Percentiles rank a stretch among this genome's conserved stretches.
Conservation (phyloP, 2,113 vertebrate genomes). For the Cygnus atratus region DNA sequence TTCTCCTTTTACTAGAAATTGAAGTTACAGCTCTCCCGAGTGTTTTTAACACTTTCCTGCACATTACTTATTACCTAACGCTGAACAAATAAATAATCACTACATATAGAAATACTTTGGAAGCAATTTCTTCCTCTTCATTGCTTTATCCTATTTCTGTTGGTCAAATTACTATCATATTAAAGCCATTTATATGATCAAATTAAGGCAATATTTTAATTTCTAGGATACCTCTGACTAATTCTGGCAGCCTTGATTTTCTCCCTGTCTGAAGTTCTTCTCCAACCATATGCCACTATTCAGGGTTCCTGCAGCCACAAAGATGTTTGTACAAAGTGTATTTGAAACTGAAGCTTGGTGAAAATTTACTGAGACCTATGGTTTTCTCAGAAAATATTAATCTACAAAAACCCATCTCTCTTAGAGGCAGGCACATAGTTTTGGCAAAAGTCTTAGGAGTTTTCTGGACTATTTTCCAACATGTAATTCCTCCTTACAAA, state of each 20-base stretch:
- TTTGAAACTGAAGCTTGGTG: background rate
- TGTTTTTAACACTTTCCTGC: background rate
- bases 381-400: background rate
- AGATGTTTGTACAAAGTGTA: fast-evolving
- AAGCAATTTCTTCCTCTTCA: background rate
- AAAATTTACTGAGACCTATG: fast-evolving
- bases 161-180: background rate
- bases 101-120: background rate
- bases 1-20: background rate
- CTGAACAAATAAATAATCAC: background rate
- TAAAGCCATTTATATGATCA: fast-evolving
- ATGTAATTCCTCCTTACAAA: background rate
- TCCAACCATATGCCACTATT: background rate
- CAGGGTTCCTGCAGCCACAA: background rate
- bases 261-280: background rate
- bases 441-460: background rate
- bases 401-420: fast-evolving
- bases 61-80: background rate
- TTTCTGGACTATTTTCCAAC: background rate
- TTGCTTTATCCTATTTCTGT: background rate
- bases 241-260: background rate
- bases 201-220: background rate
- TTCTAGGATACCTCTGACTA: background rate
- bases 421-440: background rate
- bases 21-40: background rate